These are phyloP conservation scores for Notocelia uddmanniana DNA, from an alignment of 2,888 invertebrate genomes.

Conservation along the genomic window DNA sequence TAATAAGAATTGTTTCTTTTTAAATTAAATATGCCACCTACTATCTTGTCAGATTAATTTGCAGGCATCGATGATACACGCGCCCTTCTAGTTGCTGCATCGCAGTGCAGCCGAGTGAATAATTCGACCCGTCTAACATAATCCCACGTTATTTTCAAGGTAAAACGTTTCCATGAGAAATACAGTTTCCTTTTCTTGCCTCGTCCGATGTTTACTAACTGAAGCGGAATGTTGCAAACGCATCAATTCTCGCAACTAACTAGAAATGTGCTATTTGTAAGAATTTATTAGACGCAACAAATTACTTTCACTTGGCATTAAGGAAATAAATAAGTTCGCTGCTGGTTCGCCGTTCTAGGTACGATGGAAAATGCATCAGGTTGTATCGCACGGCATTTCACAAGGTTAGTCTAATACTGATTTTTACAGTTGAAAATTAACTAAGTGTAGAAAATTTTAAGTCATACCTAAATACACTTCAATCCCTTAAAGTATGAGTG, in stretches of 20 bases:
- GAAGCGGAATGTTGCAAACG: slow-evolving; percentile 22
- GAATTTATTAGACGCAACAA: slow-evolving; percentile 3
- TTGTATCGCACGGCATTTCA: no score
- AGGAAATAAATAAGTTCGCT: slow-evolving; percentile 12
- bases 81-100: no score
- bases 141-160: neutral
- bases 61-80: no score
- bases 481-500: no score
- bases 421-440: no score
- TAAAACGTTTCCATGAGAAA: slow-evolving; percentile 5
- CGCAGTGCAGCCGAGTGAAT: neutral
- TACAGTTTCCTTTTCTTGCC: slow-evolving; percentile 11
- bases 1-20: no score
- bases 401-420: no score
- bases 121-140: neutral
- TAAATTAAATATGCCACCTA: no score
- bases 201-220: slow-evolving; percentile 19
- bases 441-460: no score
- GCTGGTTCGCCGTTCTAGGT: neutral
- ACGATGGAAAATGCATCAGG: neutral
- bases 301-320: neutral
- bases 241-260: slow-evolving; percentile 8
- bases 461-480: no score
- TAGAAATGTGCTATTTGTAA: slow-evolving; percentile 18
- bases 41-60: no score